These are phyloP conservation scores for Cladorhizidae sp. DNA, from an alignment of 37 sponge, comb jelly and placozoan species.

Conservation along the genomic window DNA sequence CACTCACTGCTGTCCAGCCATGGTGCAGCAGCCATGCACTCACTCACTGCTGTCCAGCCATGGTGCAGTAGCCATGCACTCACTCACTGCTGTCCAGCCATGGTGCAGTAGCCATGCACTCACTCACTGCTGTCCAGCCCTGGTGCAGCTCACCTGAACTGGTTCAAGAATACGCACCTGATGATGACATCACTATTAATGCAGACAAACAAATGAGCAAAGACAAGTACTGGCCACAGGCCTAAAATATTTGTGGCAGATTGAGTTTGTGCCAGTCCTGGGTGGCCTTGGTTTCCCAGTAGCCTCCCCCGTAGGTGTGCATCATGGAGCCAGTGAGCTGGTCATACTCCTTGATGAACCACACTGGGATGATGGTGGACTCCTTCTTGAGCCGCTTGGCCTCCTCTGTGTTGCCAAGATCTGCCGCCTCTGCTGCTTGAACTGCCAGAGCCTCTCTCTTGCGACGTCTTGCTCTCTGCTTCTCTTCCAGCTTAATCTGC, in stretches of 20 bases:
- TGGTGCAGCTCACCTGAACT: no score
- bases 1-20: no score
- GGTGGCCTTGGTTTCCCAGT: conserved; percentile 88
- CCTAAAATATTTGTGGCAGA: conserved; percentile 42
- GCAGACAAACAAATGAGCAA: no score
- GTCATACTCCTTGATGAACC: conserved; percentile 90
- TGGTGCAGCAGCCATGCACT: no score
- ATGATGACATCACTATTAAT: no score
- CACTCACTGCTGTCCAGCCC: no score
- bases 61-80: no score
- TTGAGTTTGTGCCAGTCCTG: conserved; percentile 46
- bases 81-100: no score
- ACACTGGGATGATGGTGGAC: conserved; percentile 63
- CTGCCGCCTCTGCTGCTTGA: conserved; percentile 72
- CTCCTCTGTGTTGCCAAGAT: conserved; percentile 68
- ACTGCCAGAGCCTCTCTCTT: conserved; percentile 76
- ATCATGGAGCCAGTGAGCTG: conserved; percentile 66
- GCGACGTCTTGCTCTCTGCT: conserved; percentile 90
- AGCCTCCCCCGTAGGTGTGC: conserved; percentile 89
- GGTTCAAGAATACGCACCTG: no score
- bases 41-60: no score
- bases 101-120: no score
- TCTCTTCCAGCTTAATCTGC: conserved; percentile 86
- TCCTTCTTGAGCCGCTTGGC: conserved; percentile 66
- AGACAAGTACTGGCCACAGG: no score